phyloP scores from a whole-genome alignment of 2,113 vertebrate species.

The Ariopsis seemanni region DNA sequence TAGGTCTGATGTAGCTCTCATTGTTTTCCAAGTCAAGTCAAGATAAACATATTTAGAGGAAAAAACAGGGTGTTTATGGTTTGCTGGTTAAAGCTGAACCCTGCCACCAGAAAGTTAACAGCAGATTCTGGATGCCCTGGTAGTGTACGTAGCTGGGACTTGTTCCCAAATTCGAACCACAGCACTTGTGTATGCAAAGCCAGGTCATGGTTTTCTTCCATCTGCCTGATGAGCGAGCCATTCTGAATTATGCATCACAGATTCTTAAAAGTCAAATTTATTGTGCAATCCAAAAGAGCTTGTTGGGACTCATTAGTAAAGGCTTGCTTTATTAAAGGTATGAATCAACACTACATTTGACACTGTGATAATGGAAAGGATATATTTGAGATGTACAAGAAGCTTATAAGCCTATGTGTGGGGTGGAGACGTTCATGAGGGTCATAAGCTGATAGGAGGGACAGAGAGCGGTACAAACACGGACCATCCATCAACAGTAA shows the following conservation, averaged over 20 bases:
- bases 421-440: not conserved
- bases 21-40: not conserved
- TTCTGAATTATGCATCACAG: not conserved
- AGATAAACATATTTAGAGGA: not conserved
- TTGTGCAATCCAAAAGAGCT: not conserved
- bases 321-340: slow-evolving; percentile 25
- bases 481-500: slow-evolving; percentile 14
- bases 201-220: not conserved
- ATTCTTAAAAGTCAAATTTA: slow-evolving; percentile 18
- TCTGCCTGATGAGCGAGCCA: not conserved
- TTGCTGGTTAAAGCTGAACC: not conserved
- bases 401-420: not conserved
- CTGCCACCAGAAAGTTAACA: not conserved
- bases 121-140: not conserved
- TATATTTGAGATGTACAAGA: not conserved
- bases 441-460: not conserved
- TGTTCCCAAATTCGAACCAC: not conserved
- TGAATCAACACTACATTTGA: not conserved
- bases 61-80: not conserved
- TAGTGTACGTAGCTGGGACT: not conserved
- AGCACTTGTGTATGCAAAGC: not conserved
- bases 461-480: not conserved
- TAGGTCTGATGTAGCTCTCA: not conserved
- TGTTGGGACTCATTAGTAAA: not conserved
- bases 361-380: not conserved